A percentile compares a stretch with the other conserved stretches of the same genome.
Conservation (phyloP, 2,888 invertebrate genomes). For the Diploptera punctata region DNA sequence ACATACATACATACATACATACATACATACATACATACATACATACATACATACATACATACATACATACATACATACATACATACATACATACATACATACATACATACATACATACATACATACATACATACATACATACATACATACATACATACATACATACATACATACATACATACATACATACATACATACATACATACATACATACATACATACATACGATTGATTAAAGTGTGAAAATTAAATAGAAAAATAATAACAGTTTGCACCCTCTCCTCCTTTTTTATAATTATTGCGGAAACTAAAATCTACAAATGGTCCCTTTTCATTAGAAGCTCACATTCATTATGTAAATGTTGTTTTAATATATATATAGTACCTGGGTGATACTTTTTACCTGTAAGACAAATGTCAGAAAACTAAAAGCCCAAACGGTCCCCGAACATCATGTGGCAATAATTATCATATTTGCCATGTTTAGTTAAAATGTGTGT, state of each 20-base stretch:
- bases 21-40: neutral
- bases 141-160: constrained; percentile 17
- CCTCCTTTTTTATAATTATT: too few species aligned
- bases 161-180: constrained; percentile 20
- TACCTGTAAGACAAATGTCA: too few species aligned
- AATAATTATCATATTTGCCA: too few species aligned
- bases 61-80: neutral
- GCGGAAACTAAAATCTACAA: too few species aligned
- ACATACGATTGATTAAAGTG: neutral
- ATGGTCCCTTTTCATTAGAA: too few species aligned
- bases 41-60: neutral
- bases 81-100: neutral
- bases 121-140: constrained; percentile 14
- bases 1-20: neutral
- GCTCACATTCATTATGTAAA: too few species aligned
- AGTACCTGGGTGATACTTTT: too few species aligned
- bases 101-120: neutral
- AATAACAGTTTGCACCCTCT: too few species aligned
- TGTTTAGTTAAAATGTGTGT: neutral
- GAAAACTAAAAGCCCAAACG: too few species aligned
- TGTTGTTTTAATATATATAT: too few species aligned
- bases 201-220: constrained; percentile 23
- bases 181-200: constrained; percentile 21
- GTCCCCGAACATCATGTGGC: too few species aligned
- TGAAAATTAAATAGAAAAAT: too few species aligned